Evolutionary conservation across 2,888 invertebrate species (phyloP), one percentile per base, ranked within the genome.

Genomic region (Theodoxus fluviatilis): DNA sequence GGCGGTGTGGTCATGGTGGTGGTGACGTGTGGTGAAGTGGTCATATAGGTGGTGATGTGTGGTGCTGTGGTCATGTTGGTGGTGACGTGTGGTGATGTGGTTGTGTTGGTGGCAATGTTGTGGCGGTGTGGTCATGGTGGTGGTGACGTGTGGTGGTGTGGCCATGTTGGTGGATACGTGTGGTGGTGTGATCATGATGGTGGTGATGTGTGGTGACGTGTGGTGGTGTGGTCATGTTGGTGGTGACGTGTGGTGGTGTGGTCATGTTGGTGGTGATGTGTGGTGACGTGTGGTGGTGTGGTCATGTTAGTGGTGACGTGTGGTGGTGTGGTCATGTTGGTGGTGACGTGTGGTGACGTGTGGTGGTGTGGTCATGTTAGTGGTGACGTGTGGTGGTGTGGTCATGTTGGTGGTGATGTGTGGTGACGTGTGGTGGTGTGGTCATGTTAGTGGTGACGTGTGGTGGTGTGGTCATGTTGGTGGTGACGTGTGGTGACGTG

Each of bases 401-500:
- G 1, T 57, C 18, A 4, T 65, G 63, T 12, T 43, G 43, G 18
- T 43, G 43, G 1, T 43, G 43, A 18, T n/a, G n/a, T n/a, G 43
- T 43, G 1, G 1, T 43, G 65, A 43, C 47, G 65, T 7, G 28
- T 61, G 33, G 67, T 49, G 43, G 37, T 65, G 66, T 67, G 49
- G 40, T 70, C 25, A 49, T 67, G 40, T 66, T 70, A 0, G 47
- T 68, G 68, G 43, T 68, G 40, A 66, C 43, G 43, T 1, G 40
- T 38, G 49, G 65, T 43, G 33, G 65, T 31, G 1, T 70, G 65
- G 40, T 66, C 28, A 66, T 70, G 47, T 25, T 67, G 65, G 66
- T 70, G 65, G 59, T 70, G 70, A 40, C 52, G 70, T 7, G 31
- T 65, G 66, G 18, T 70, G 70, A 66, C 66, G 66, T 22, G 33